Base-by-base conservation (phyloP, 1,140 invertebrate species). In the Bombus haemorrhoidalis region DNA sequence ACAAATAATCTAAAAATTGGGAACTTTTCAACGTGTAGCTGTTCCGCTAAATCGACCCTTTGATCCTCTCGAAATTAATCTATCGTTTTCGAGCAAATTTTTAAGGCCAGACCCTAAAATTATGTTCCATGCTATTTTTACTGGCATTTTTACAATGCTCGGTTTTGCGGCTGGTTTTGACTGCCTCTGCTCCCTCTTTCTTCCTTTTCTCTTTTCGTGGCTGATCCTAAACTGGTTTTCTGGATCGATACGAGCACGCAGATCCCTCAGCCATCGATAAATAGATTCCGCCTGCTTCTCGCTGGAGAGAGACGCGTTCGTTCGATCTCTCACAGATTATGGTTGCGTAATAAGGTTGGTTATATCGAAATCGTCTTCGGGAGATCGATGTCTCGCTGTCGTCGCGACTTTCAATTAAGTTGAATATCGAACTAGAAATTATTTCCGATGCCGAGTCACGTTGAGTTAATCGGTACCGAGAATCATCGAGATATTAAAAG, bases 161-260 rank as follows among this genome's bases (percentile, higher is more conserved):
- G 53, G 41, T 69, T 72, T 53, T 72, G 72, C 34, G 34, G 78
- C 77, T 47, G 71, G 68, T 90, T 90, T 90, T 78, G 89, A 86
- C 81, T 81, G 62, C 43, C 62, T 39, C 22, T 28, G 76, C 69
- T 85, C 75, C 41, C 59, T 25, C 22, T 71, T 79, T 66, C 64
- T 47, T 72, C 72, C 37, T 68, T 82, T 84, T 88, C 74, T 88
- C 75, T 64, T 88, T 83, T 88, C 82, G 78, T 72, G 25, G 25
- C 62, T 53, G 73, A 88, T 87, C 81, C 89, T 90, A 91, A 91
- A 91, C 89, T 90, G 89, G 89, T 91, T 91, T 83, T 85, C 62
- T 78, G 37, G 64, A 90, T 90, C 80, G 68, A 86, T 75, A 69
- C 80, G 76, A 64, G 57, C 37, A 76, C 41, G 78, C 73, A 57